These are phyloP conservation scores for Picus viridis DNA, from an alignment of 2,797 vertebrate genomes.

Conservation along the genomic window DNA sequence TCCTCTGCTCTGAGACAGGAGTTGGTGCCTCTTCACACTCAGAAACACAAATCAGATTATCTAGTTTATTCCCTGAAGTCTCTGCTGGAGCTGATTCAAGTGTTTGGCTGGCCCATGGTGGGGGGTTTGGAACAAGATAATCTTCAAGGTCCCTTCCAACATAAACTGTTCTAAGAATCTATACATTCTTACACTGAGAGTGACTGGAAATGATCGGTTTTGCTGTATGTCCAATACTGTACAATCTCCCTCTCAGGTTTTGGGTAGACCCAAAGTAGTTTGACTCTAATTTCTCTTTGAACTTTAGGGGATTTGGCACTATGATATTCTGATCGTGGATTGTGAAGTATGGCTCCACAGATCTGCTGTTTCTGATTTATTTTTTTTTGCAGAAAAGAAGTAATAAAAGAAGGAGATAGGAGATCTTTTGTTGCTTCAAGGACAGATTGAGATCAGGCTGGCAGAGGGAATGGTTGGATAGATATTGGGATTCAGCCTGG, in stretches of 20 bases:
- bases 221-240: not conserved
- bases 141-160: no score
- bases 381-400: not conserved
- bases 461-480: not conserved
- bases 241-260: not conserved
- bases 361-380: not conserved
- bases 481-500: no score
- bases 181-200: not conserved
- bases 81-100: not conserved
- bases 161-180: no score
- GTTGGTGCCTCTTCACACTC: not conserved
- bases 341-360: not conserved
- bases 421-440: not conserved
- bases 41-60: not conserved
- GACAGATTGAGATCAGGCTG: not conserved
- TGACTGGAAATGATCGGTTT: not conserved
- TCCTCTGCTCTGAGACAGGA: not conserved
- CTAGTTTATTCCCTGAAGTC: not conserved
- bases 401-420: not conserved
- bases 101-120: not conserved
- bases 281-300: not conserved
- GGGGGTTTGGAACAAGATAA: no score
- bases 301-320: not conserved
- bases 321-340: not conserved
- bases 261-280: not conserved